Percentiles rank a stretch among this genome's conserved stretches.
Conservation (phyloP, 2,888 invertebrate genomes). For the Unio pictorum region DNA sequence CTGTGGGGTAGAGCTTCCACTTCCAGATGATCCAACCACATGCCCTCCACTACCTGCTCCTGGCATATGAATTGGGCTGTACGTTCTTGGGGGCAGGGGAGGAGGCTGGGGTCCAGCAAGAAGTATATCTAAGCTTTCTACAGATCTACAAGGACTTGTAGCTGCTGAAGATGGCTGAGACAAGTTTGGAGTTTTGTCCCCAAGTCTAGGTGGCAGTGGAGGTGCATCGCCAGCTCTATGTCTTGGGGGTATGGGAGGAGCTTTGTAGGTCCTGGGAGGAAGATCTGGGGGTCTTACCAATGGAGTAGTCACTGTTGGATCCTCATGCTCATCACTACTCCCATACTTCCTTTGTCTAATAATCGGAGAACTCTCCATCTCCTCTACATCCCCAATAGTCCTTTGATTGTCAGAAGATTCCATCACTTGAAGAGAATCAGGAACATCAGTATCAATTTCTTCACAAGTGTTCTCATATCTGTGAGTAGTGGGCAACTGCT, state of each 20-base stretch:
- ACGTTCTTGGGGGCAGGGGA: conserved; percentile 63
- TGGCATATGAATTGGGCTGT: conserved; percentile 58
- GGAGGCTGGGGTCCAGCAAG: conserved; percentile 44
- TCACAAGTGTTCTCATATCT: too few species aligned
- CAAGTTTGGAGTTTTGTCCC: conserved; percentile 35
- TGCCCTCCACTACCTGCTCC: conserved; percentile 14
- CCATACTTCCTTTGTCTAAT: conserved; percentile 4
- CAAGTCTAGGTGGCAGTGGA: conserved; percentile 56
- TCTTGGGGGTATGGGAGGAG: conserved; percentile 61
- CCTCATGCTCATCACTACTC: conserved; percentile 11
- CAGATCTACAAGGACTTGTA: conserved; percentile 22
- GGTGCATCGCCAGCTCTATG: conserved; percentile 47
- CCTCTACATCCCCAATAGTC: neutral
- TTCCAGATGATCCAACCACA: conserved; percentile 32
- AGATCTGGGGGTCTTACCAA: conserved; percentile 48
- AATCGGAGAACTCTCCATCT: neutral
- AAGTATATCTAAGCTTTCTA: conserved; percentile 28
- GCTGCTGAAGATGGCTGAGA: conserved; percentile 18
- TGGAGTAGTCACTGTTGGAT: conserved; percentile 6
- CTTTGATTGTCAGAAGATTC: neutral
- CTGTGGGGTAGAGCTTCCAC: conserved; percentile 29
- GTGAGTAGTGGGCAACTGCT: too few species aligned
- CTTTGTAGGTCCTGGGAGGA: conserved; percentile 62
- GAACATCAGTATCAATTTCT: conserved; percentile 5
- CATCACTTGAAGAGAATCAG: conserved; percentile 3